Evolutionary conservation across 2,888 invertebrate genomes (phyloP), one percentile per base, ranked within the genome.

Genomic region (Dorcus parallelipipedus): DNA sequence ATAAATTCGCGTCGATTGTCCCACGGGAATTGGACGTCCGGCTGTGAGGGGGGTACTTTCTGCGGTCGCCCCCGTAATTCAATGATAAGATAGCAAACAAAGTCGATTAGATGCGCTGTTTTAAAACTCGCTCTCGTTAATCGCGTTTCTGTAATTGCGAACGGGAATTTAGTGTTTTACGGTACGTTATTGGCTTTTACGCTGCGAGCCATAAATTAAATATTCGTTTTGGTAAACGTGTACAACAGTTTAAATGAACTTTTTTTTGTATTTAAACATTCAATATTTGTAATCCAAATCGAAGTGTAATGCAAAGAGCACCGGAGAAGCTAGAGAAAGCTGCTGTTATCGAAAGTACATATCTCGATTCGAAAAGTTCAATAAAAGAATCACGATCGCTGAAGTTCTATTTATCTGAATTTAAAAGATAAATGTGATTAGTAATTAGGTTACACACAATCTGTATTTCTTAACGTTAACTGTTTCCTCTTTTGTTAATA

Each of bases 1-100:
- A 72, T 73, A 73, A 74, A 76, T 73, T 58, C 59, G 56, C 38
- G 54, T 53, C 49, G 56, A 73, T 72, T 69, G 70, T 73, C 75
- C 71, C 72, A 56, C 48, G 72, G 72, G 74, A 73, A 65, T 64
- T 67, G 63, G 59, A 58, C 60, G 54, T 54, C 54, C 53, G 42
- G 56, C 56, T 62, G 62, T 61, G 61, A 63, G 65, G 64, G 67
- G 65, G 64, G 67, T 53, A 62, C 41, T 61, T 62, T 55, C 64
- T 47, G 55, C 51, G 59, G 54, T 61, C 59, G 60, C 66, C 60
- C 61, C 61, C 64, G 61, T 67, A 67, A 65, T 67, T 70, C 64
- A 64, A 66, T 67, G 70, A 71, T 71, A 71, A 70, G 70, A 66
- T 61, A 63, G 51, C 56, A 55, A 58, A 57, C 54, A 57, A 59